Evolutionary conservation across 2,113 vertebrate species (phyloP).

Genomic region (Amphiprion percula): DNA sequence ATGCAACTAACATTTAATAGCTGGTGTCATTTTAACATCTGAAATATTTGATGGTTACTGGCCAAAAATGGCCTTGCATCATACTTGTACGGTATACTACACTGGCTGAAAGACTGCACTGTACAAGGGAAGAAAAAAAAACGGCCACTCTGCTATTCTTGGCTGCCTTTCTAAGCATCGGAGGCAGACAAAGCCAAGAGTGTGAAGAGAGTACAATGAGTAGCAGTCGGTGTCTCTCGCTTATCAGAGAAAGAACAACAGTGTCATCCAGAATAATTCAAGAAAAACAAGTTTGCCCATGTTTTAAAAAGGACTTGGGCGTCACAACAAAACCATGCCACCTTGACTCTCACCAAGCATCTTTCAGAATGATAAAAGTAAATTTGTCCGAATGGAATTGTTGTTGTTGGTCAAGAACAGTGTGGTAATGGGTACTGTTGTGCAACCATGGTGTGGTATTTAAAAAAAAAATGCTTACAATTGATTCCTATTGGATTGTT

Average conservation of each 20-base stretch:
- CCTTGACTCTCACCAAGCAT: no score
- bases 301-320: neutral
- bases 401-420: no score
- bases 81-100: neutral
- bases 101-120: conserved; percentile 17
- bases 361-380: no score
- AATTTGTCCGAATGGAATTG: no score
- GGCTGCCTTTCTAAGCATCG: conserved; percentile 17
- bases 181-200: conserved; percentile 62
- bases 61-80: neutral
- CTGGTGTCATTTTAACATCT: no score
- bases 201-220: conserved; percentile 72
- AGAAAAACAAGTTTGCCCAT: neutral
- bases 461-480: no score
- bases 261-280: conserved; percentile 1
- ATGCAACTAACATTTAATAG: neutral
- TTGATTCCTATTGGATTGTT: no score
- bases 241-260: neutral
- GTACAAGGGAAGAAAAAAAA: neutral
- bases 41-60: no score
- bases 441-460: no score
- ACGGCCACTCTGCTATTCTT: conserved; percentile 29
- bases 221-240: conserved; percentile 25
- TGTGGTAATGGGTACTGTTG: no score
- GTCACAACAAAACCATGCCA: no score